Evolutionary conservation across 1,140 invertebrate genomes (phyloP), one percentile per base, ranked within the genome.

Genomic region (Zeugodacus cucurbitae): DNA sequence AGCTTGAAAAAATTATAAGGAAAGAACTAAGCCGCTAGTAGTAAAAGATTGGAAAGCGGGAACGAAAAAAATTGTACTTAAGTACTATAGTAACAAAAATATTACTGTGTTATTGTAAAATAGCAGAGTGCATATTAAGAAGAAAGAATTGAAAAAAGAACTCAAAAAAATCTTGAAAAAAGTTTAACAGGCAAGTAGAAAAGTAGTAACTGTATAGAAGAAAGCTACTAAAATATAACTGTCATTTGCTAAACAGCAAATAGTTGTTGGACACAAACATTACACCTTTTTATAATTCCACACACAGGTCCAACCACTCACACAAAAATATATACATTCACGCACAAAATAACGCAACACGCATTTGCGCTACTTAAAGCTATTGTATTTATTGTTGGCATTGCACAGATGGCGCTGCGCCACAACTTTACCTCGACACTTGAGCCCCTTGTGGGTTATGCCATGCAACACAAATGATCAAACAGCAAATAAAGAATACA

Each of bases 401-500:
- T 14, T 7, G 7, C 48, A 54, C 14, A 17, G 48, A 17, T 11
- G 14, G 48, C 41, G 41, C 37, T 14, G 48, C 74, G 48, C n/a
- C n/a, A n/a, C n/a, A n/a, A n/a, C 74, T 89, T 93, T 96, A 99
- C 98, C 97, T 97, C 97, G 96, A 95, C 98, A 99, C 95, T 99
- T 98, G 95, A 98, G 96, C 95, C 98, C 97, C 94, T 98, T 97
- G 92, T 97, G 97, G 89, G 98, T 96, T 91, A 99, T 96, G 90
- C 98, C 98, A 94, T 99, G 98, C 93, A 99, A 22, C n/a, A n/a
- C n/a, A n/a, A n/a, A n/a, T n/a, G n/a, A n/a, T n/a, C n/a, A n/a
- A n/a, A n/a, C n/a, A n/a, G n/a, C n/a, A n/a, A n/a, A n/a, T n/a
- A n/a, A n/a, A n/a, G n/a, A n/a, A n/a, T n/a, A n/a, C n/a, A n/a